These are phyloP conservation scores for Podargus strigoides DNA, from an alignment of 2,797 vertebrate species.

Conservation along the genomic window DNA sequence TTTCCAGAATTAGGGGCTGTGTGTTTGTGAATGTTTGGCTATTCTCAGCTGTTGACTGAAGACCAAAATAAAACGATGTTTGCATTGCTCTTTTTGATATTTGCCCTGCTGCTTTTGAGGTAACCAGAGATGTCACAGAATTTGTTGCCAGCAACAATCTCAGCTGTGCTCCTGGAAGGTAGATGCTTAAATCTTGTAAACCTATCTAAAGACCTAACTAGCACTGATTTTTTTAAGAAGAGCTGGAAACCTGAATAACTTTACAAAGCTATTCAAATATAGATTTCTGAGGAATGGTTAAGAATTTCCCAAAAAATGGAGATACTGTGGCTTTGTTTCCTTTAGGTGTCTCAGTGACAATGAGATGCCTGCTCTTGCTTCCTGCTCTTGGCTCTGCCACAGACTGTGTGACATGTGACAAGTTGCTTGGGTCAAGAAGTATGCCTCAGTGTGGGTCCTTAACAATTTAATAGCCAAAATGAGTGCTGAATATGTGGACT, in stretches of 20 bases:
- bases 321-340: not conserved
- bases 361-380: too few relatives aligned
- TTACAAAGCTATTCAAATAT: not conserved
- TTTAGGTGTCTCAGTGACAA: not conserved
- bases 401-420: not conserved
- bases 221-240: not conserved
- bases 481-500: not conserved
- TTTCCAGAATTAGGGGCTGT: not conserved
- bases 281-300: not conserved
- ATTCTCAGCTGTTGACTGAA: not conserved
- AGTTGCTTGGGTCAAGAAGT: not conserved
- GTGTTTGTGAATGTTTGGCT: not conserved
- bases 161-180: not conserved
- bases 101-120: slow-evolving; percentile 10
- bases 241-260: not conserved
- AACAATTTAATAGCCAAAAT: not conserved
- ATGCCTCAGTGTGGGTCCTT: not conserved
- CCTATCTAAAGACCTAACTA: not conserved
- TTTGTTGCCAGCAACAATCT: not conserved
- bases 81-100: not conserved
- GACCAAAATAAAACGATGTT: not conserved
- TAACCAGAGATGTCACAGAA: not conserved
- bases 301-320: not conserved
- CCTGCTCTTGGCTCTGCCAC: not conserved
- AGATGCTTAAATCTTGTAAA: not conserved